Evolutionary conservation across 2,113 vertebrate genomes (phyloP), one percentile per base, ranked within the genome.

Genomic region (Sceloporus undulatus): DNA sequence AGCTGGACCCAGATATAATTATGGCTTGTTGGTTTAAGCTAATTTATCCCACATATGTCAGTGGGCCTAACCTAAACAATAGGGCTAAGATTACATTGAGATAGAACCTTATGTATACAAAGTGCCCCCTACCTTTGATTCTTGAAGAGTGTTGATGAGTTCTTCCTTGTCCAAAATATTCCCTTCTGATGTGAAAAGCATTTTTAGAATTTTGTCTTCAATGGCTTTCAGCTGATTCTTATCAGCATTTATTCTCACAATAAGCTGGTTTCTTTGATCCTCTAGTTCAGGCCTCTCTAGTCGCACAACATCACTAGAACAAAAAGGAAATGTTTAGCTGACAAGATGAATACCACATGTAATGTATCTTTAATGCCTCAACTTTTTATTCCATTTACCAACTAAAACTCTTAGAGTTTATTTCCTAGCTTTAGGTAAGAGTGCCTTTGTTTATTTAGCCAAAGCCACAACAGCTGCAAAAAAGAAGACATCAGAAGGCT

Each of bases 151-250:
- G 54, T 96, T 95, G 87, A 97, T 96, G 16, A 98, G 95, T 91
- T 98, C 97, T 94, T 98, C 95, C 18, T 98, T 98, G 94, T 98
- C 97, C 34, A 98, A 93, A 79, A 97, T 96, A 90, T 97, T 98
- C 78, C 97, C 97, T 91, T 98, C 92, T 25, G 97, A 98, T 78
- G 96, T 93, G 90, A 98, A 98, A 62, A 98, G 96, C 87, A 98
- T 94, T 91, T 94, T 97, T 19, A 98, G 94, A 91, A 97, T 98
- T 88, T 97, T 96, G 5, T 98, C 96, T 94, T 98, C 97, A 4
- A 95, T 97, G 38, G 95, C 88, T 93, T 97, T 98, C 70, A 98
- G 91, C 91, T 98, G 96, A 94, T 97, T 98, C 92, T 97, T 97
- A 85, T 98, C 97, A 82, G 91, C 62, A 16, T 97, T 98, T 87